Evolutionary conservation across 2,888 invertebrate genomes (phyloP), one percentile per base, ranked within the genome.

Genomic region (Synanthedon tipuliformis): DNA sequence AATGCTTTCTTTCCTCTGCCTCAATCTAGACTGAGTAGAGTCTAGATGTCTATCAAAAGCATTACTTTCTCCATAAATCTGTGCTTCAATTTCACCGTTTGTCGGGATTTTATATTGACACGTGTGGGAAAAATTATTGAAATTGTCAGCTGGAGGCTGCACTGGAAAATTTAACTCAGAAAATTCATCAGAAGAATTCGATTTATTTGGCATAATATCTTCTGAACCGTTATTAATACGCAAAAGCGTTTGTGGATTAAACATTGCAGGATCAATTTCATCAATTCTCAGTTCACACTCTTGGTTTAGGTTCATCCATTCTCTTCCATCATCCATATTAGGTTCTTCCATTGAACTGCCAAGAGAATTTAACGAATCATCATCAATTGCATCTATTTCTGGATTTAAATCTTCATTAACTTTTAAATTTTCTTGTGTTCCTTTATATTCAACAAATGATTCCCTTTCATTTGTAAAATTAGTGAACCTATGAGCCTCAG

Each of bases 241-340:
- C 52, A 87, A 61, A 48, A 87, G 62, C 45, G 68, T 71, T 71
- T 74, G 80, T 3, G 86, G 86, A 61, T 86, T 69, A 48, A 87
- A 72, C 75, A 85, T 71, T 12, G 69, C 64, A 16, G 72, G 66
- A 54, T 74, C 74, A 53, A 81, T 62, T 55, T 71, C 62, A 41
- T 60, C 10, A 5, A 13, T 45, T 34, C 34, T 34, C 10, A 34
- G 3, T 34, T 34, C 34, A 34, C 3, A 7, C 2, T 7, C 10
- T 10, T 34, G 8, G 34, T 34, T 34, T 34, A 34, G 34, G 8
- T 34, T 34, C 1, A 1, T 34, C 34, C 23, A 23, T 23, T 23
- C 23, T 23, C 23, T 23, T 23, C 23, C 23, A 23, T 23, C 23
- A 5, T 23, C 23, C 23, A 23, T 23, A 23, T 34, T 34, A 1